Evolutionary conservation across 2,113 vertebrate species (phyloP).

Genomic region (Megaceryle maxima): DNA sequence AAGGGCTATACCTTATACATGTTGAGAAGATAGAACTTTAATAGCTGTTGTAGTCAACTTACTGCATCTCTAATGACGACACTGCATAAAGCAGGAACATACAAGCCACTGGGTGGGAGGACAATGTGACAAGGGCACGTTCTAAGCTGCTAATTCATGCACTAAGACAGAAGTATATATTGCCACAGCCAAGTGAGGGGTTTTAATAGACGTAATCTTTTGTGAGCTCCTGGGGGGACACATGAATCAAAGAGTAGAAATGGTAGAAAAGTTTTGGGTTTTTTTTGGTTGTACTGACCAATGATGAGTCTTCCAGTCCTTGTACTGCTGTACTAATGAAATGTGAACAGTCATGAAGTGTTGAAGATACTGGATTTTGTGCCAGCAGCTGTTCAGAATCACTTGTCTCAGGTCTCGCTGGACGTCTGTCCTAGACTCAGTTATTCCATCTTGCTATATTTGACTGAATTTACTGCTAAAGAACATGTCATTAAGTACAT

Average conservation of each 20-base stretch:
- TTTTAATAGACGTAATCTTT: slow-evolving; percentile 12
- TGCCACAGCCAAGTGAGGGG: not conserved
- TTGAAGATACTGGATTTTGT: not conserved
- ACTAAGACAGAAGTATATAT: not conserved
- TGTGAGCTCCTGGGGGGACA: not conserved
- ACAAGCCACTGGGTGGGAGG: not conserved
- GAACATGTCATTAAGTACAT: not conserved
- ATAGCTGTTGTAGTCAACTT: not conserved
- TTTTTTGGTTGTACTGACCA: not conserved
- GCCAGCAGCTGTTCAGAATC: not conserved
- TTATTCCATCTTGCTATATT: slow-evolving; percentile 23
- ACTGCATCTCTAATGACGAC: not conserved
- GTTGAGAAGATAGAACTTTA: not conserved
- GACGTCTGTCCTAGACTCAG: not conserved
- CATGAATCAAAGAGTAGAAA: not conserved
- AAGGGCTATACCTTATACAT: not conserved
- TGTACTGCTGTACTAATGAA: not conserved
- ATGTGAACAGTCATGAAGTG: not conserved
- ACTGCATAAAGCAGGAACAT: not conserved
- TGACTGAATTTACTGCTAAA: not conserved
- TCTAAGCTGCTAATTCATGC: not conserved
- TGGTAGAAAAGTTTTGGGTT: not conserved
- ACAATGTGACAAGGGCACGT: not conserved
- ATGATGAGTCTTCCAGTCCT: not conserved
- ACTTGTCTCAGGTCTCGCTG: not conserved